Evolutionary conservation across 1,140 invertebrate genomes (phyloP).

Genomic region (Zelostemma sp.): DNA sequence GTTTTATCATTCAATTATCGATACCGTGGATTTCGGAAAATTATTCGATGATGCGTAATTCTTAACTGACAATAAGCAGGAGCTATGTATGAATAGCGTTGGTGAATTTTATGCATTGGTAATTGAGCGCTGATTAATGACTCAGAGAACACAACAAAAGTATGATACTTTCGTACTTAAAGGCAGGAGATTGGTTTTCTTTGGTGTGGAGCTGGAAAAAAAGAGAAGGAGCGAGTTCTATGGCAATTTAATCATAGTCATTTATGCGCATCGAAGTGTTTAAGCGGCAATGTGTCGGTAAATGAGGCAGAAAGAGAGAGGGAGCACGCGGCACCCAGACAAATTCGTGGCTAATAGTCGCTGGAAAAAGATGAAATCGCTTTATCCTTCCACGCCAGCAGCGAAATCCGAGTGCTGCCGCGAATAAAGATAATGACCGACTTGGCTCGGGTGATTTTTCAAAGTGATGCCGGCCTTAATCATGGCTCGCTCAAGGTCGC

Average conservation of each 20-base stretch:
- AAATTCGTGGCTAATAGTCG: conserved; percentile 10
- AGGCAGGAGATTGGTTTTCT: neutral
- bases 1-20: neutral
- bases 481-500: neutral
- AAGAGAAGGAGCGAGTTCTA: conserved; percentile 14
- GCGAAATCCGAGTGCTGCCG: neutral
- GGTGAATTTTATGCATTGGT: too few relatives aligned
- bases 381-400: conserved; percentile 13
- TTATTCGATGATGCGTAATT: neutral
- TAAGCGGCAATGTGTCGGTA: neutral
- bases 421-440: conserved; percentile 10
- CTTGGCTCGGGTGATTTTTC: neutral
- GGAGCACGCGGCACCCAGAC: conserved; percentile 8
- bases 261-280: conserved; percentile 13
- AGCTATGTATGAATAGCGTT: too few relatives aligned
- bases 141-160: neutral
- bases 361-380: conserved; percentile 11
- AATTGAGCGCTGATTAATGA: neutral
- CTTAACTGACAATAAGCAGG: too few relatives aligned
- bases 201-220: neutral
- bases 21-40: neutral
- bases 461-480: conserved; percentile 1
- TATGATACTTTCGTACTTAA: neutral
- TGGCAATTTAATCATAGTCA: conserved; percentile 35
- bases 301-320: neutral